Percentiles rank a stretch among this genome's conserved stretches.
Conservation (phyloP, 2,888 invertebrate species). For the Oscheius sp. region DNA sequence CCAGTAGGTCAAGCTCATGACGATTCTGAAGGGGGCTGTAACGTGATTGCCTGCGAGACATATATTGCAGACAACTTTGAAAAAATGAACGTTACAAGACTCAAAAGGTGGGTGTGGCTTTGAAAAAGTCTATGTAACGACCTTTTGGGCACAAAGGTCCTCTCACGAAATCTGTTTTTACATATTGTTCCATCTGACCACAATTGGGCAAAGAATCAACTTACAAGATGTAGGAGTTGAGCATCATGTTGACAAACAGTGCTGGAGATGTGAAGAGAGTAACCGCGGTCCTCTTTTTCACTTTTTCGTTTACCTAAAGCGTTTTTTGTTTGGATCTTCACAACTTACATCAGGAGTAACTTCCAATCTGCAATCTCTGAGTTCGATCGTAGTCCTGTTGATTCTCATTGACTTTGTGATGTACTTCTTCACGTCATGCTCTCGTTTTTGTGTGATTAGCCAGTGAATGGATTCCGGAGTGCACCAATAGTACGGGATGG, state of each 20-base stretch:
- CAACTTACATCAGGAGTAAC: neutral
- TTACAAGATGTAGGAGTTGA: slow-evolving; percentile 66
- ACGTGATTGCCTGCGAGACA: too few relatives aligned
- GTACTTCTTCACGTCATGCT: slow-evolving; percentile 42
- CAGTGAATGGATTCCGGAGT: slow-evolving; percentile 68
- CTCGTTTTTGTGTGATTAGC: slow-evolving; percentile 63
- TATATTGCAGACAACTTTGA: too few relatives aligned
- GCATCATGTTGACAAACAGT: slow-evolving; percentile 58
- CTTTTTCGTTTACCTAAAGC: neutral
- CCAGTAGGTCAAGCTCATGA: slow-evolving; percentile 72
- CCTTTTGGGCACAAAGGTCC: too few relatives aligned
- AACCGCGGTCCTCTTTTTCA: slow-evolving; percentile 42
- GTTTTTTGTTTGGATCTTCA: too few relatives aligned
- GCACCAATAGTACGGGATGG: slow-evolving; percentile 63
- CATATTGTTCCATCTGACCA: too few relatives aligned
- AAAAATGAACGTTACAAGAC: too few relatives aligned
- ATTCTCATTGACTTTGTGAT: slow-evolving; percentile 25
- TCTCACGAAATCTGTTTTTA: too few relatives aligned
- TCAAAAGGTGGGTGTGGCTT: too few relatives aligned
- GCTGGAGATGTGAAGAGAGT: slow-evolving; percentile 51
- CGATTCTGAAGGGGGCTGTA: slow-evolving; percentile 46
- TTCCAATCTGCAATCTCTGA: slow-evolving; percentile 17
- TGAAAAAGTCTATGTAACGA: too few relatives aligned
- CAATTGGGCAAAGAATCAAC: slow-evolving; percentile 6
- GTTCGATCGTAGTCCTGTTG: slow-evolving; percentile 25